phyloP scores from a whole-genome alignment of 2,888 invertebrate genomes.

The Nymphalis c-album region DNA sequence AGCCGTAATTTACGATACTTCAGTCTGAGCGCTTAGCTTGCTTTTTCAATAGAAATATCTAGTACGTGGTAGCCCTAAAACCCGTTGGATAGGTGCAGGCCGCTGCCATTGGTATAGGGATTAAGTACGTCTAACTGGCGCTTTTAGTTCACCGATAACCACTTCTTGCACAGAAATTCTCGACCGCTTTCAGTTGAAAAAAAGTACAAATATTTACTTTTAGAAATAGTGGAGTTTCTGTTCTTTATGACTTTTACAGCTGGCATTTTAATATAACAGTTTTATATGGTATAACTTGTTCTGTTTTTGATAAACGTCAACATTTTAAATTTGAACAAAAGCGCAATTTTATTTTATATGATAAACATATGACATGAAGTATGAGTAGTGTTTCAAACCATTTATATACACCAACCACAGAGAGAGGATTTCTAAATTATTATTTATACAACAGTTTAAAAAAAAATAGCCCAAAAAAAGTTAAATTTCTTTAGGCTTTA shows the following conservation, averaged over 20 bases:
- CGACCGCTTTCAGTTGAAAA: constrained; percentile 14
- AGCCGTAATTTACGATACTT: constrained; percentile 3
- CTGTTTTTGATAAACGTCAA: constrained; percentile 5
- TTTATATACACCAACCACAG: too few species aligned
- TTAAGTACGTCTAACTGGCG: constrained; percentile 59
- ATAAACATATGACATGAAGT: background rate
- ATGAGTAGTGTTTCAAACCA: too few species aligned
- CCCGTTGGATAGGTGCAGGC: constrained; percentile 52
- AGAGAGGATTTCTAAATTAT: too few species aligned
- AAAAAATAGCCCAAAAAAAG: too few species aligned
- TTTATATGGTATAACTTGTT: constrained; percentile 2
- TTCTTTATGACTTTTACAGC: constrained; percentile 14
- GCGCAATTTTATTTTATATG: background rate
- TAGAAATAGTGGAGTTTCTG: constrained; percentile 11
- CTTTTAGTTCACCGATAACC: constrained; percentile 44
- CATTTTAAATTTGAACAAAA: background rate
- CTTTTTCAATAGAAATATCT: constrained; percentile 2
- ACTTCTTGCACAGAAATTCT: constrained; percentile 26
- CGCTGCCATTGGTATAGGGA: constrained; percentile 48
- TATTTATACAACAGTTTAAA: too few species aligned
- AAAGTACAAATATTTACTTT: constrained; percentile 24
- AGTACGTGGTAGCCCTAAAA: constrained; percentile 29
- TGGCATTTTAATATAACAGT: background rate
- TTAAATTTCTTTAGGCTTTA: too few species aligned
- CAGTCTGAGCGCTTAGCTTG: background rate